Conservation (phyloP, 2,888 invertebrate genomes). For the Automeris io region DNA sequence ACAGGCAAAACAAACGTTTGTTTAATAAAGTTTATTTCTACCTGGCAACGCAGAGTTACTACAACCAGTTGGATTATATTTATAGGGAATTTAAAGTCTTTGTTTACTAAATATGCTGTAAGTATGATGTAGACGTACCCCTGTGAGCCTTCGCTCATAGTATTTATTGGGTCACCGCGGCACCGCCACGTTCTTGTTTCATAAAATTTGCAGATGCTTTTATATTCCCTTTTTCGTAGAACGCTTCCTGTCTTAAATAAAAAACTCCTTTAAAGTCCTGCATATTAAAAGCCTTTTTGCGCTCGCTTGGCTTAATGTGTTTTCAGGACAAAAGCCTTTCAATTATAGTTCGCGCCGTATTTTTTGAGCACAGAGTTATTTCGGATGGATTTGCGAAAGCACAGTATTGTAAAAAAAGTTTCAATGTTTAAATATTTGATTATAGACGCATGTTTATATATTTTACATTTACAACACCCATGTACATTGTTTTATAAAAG, state of each 20-base stretch:
- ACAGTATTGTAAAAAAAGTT: too few species aligned
- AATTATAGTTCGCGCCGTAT: too few species aligned
- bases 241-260: conserved; percentile 37
- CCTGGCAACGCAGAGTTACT: not conserved
- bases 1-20: not conserved
- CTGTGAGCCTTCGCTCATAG: conserved; percentile 18
- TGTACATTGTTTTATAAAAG: too few species aligned
- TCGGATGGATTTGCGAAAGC: too few species aligned
- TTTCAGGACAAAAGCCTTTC: conserved; percentile 9
- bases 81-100: too few species aligned
- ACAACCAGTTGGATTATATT: too few species aligned
- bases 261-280: conserved; percentile 33
- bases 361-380: too few species aligned
- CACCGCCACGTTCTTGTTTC: conserved; percentile 19
- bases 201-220: conserved; percentile 32
- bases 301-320: conserved; percentile 21
- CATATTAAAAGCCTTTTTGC: conserved; percentile 49
- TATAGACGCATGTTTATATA: too few species aligned
- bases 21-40: conserved; percentile 1
- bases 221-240: conserved; percentile 37
- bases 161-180: conserved; percentile 17
- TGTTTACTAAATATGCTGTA: not conserved
- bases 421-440: too few species aligned
- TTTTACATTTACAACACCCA: too few species aligned
- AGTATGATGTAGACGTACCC: not conserved